Conservation (phyloP, 2,888 invertebrate genomes). For the Anthrax anthrax region DNA sequence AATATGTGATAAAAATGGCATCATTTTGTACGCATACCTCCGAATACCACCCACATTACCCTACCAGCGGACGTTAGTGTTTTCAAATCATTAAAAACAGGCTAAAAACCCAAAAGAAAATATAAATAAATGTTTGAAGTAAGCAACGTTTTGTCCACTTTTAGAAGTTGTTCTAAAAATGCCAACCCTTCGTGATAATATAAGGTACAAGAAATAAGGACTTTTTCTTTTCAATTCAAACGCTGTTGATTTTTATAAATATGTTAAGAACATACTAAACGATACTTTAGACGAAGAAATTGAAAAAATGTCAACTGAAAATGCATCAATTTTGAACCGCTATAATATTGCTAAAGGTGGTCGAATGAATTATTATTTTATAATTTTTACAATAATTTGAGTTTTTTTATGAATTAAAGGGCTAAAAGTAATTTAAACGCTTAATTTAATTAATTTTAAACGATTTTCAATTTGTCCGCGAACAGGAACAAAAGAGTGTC, state of each 20-base stretch:
- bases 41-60: slow-evolving; percentile 12
- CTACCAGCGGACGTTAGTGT: slow-evolving; percentile 12
- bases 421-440: too few species aligned
- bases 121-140: slow-evolving; percentile 1
- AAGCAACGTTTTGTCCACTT: slow-evolving; percentile 6
- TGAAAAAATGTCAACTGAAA: too few species aligned
- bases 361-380: too few species aligned
- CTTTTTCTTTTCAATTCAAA: slow-evolving; percentile 7
- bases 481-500: too few species aligned
- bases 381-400: too few species aligned
- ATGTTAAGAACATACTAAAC: too few species aligned
- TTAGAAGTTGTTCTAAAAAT: not conserved
- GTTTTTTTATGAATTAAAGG: too few species aligned
- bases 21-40: slow-evolving; percentile 6
- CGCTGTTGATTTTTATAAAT: too few species aligned
- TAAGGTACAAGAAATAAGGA: slow-evolving; percentile 7
- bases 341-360: too few species aligned
- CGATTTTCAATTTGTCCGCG: too few species aligned
- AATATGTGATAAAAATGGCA: slow-evolving; percentile 3
- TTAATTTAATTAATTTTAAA: too few species aligned
- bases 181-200: not conserved
- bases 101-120: slow-evolving; percentile 2
- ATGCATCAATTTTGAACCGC: too few species aligned
- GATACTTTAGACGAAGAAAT: not conserved
- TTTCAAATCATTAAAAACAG: slow-evolving; percentile 11